These are phyloP conservation scores for Gymnobelideus leadbeateri DNA, from an alignment of 2,113 vertebrate genomes.

Conservation along the genomic window DNA sequence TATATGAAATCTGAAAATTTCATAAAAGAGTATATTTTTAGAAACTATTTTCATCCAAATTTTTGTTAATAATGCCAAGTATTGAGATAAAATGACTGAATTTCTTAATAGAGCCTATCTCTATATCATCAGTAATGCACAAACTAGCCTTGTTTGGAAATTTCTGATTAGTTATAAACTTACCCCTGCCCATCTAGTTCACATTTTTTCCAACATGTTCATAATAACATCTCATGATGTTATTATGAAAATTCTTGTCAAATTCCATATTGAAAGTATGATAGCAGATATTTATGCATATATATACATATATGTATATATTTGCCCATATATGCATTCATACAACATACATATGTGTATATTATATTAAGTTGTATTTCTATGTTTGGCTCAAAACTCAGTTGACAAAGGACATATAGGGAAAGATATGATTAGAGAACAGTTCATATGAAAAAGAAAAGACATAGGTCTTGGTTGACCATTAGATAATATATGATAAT, in stretches of 20 bases:
- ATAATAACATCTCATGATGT: not conserved
- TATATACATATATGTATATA: no score
- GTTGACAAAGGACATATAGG: no score
- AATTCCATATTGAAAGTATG: not conserved
- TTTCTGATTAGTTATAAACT: not conserved
- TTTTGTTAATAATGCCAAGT: not conserved
- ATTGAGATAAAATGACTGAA: not conserved
- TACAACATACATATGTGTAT: no score
- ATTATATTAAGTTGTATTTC: no score
- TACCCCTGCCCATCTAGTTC: not conserved
- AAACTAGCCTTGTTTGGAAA: not conserved
- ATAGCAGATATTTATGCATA: not conserved
- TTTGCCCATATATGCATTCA: no score
- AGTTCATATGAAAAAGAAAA: no score
- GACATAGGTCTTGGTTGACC: no score
- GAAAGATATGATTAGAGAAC: no score
- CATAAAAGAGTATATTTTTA: not conserved
- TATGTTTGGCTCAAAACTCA: no score
- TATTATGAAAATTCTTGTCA: not conserved
- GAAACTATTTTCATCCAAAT: not conserved
- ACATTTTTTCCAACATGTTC: not conserved
- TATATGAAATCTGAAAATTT: no score
- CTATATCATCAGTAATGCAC: not conserved
- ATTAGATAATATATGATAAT: no score
- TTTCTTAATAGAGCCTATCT: not conserved